These are phyloP conservation scores for Vespertilio murinus DNA, from an alignment of 2,797 vertebrate species.

Conservation along the genomic window DNA sequence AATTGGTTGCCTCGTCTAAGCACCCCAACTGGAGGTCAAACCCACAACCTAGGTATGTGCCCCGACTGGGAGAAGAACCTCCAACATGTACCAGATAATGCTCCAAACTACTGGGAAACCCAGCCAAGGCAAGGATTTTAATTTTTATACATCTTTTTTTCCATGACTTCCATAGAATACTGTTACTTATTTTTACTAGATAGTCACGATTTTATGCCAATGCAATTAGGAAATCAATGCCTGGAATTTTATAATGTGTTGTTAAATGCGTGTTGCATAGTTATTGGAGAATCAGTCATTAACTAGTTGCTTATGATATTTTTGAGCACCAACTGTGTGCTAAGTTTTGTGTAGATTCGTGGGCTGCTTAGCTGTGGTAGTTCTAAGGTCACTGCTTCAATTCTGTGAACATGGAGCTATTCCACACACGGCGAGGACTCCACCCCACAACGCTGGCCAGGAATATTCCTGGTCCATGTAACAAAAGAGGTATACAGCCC, in stretches of 20 bases:
- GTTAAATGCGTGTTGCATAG: neutral
- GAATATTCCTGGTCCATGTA: neutral
- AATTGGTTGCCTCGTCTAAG: neutral
- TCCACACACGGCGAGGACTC: neutral
- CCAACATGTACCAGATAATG: neutral
- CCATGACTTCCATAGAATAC: neutral
- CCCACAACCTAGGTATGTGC: neutral
- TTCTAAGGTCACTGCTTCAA: neutral
- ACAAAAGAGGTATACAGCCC: neutral
- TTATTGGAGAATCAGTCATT: neutral
- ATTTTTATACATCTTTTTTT: neutral
- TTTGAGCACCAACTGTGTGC: neutral
- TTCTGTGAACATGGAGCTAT: neutral
- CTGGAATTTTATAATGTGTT: neutral
- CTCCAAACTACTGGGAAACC: neutral
- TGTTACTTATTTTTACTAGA: neutral
- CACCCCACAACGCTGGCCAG: neutral
- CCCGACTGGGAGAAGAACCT: neutral
- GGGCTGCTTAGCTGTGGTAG: neutral
- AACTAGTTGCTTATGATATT: neutral
- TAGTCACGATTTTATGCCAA: neutral
- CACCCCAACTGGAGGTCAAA: neutral
- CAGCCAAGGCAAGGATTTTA: neutral
- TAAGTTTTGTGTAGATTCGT: neutral
- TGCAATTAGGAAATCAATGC: neutral